A percentile compares a stretch with the other conserved stretches of the same genome.
Conservation (phyloP, 30 jellyfish, hydroid and myxozoan species). For the Hydractinia symbiolongicarpus region DNA sequence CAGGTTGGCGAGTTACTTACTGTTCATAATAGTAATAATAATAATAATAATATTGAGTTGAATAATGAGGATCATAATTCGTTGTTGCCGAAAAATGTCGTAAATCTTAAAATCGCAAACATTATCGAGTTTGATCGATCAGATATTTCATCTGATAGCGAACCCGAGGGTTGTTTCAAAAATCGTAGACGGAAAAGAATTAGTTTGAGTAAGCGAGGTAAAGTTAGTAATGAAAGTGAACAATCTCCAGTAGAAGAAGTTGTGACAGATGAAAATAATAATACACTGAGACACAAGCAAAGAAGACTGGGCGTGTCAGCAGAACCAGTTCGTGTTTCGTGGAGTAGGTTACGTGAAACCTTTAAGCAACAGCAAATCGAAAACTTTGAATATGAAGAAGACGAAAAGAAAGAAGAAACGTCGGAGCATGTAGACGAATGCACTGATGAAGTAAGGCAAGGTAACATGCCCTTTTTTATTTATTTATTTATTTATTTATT, state of each 20-base stretch:
- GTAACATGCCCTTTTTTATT: no score
- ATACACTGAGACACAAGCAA: neutral
- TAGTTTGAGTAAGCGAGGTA: neutral
- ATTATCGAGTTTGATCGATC: constrained; percentile 32
- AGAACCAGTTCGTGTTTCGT: constrained; percentile 86
- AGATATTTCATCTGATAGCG: constrained; percentile 23
- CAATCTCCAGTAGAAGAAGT: neutral
- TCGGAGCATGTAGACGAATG: neutral
- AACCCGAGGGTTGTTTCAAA: neutral
- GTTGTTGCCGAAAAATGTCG: neutral
- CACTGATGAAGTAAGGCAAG: no score
- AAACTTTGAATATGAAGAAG: constrained; percentile 21
- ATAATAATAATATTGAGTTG: no score
- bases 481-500: no score
- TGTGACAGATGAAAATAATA: neutral
- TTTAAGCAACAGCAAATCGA: constrained; percentile 47
- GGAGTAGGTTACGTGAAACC: constrained; percentile 79
- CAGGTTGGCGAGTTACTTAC: no score
- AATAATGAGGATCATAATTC: no score
- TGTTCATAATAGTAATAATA: no score
- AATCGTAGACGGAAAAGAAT: neutral
- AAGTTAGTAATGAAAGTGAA: neutral
- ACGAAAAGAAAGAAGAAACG: constrained; percentile 11
- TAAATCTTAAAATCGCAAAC: constrained; percentile 4
- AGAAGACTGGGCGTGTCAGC: constrained; percentile 87